These are phyloP conservation scores for Leuciscus idus DNA, from an alignment of 2,113 vertebrate genomes.

Conservation along the genomic window DNA sequence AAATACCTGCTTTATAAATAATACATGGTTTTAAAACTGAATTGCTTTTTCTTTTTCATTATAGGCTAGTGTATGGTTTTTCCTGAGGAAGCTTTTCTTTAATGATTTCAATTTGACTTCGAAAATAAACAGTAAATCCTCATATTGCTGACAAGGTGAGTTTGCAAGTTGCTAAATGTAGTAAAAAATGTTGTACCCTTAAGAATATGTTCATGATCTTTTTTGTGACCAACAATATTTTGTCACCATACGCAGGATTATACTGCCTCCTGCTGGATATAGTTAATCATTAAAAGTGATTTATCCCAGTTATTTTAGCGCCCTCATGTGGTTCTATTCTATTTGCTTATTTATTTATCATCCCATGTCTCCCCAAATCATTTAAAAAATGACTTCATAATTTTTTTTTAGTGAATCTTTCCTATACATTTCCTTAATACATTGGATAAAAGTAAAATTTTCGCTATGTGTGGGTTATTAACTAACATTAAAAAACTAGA, in stretches of 20 bases:
- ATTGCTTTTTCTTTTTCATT: not conserved
- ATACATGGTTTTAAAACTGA: not conserved
- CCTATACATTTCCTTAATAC: no score
- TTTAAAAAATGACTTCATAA: no score
- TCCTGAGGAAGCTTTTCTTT: not conserved
- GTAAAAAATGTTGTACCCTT: not conserved
- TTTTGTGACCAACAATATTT: not conserved
- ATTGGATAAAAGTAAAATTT: no score
- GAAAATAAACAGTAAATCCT: not conserved
- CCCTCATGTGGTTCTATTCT: not conserved
- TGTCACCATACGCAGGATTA: not conserved
- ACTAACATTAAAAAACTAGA: no score
- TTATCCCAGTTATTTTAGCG: not conserved
- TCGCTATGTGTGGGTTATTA: no score
- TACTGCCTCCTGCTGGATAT: constrained; percentile 39
- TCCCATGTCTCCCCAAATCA: no score
- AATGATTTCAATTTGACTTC: not conserved
- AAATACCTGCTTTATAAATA: not conserved
- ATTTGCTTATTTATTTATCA: not conserved
- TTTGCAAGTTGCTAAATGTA: not conserved
- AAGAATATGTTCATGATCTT: not conserved
- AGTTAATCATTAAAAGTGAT: not conserved
- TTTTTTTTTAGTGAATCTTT: no score
- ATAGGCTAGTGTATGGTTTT: not conserved
- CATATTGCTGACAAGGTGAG: not conserved